Conservation (phyloP, 1,140 invertebrate species). For the Odontomachus brunneus region DNA sequence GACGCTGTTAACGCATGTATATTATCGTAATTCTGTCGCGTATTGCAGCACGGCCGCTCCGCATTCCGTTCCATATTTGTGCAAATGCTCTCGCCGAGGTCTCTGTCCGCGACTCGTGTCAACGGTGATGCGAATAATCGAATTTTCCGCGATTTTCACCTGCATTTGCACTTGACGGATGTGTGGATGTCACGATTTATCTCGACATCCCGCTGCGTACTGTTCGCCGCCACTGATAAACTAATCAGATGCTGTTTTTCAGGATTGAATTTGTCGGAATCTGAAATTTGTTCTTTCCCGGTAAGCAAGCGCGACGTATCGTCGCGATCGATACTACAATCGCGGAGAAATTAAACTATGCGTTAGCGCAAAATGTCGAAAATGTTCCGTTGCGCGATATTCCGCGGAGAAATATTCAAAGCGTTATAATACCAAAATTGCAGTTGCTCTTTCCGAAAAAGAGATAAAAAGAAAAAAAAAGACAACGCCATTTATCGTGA, state of each 20-base stretch:
- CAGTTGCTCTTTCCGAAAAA: not conserved
- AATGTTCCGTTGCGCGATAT: too few species aligned
- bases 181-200: conserved; percentile 54
- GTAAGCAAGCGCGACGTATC: not conserved
- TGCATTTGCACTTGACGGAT: conserved; percentile 56
- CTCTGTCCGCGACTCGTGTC: conserved; percentile 33
- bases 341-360: not conserved
- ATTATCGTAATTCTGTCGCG: conserved; percentile 67
- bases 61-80: conserved; percentile 37
- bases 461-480: not conserved
- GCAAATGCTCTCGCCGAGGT: conserved; percentile 1
- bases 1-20: conserved; percentile 34
- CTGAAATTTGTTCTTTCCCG: not conserved
- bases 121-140: conserved; percentile 66
- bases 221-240: conserved; percentile 48
- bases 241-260: conserved; percentile 13
- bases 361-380: too few species aligned
- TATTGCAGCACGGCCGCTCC: conserved; percentile 39
- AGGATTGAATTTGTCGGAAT: conserved; percentile 4
- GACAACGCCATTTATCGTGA: too few species aligned
- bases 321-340: not conserved
- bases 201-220: conserved; percentile 33
- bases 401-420: too few species aligned
- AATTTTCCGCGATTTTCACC: conserved; percentile 70
- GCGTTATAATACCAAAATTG: too few species aligned